A percentile compares a stretch with the other conserved stretches of the same genome.
These are phyloP conservation scores for Plecotus auritus DNA, from an alignment of 2,113 vertebrate species.

Conservation along the genomic window DNA sequence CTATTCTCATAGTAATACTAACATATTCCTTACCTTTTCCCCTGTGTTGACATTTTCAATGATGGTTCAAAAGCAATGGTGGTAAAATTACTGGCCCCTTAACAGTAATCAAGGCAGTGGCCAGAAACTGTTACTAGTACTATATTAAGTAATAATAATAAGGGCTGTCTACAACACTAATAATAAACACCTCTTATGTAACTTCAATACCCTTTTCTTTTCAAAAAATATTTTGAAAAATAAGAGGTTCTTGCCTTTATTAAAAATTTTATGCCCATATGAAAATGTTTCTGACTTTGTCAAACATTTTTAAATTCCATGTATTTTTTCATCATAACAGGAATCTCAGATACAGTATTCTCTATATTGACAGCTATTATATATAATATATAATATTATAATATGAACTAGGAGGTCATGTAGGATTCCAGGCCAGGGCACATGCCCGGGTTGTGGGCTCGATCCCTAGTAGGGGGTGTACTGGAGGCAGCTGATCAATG, in stretches of 20 bases:
- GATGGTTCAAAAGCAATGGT: neutral
- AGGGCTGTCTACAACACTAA: neutral
- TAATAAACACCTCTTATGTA: neutral
- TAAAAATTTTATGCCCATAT: neutral
- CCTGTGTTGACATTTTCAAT: neutral
- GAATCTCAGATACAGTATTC: neutral
- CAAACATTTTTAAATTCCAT: conserved; percentile 23
- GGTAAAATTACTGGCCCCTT: neutral
- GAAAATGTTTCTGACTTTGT: conserved; percentile 20
- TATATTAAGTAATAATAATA: neutral
- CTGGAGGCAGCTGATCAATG: no score
- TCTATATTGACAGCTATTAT: neutral
- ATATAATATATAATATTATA: no score
- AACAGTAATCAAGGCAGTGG: neutral
- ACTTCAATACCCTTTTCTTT: neutral
- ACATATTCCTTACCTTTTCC: neutral
- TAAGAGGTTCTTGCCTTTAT: neutral
- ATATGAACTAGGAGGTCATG: no score
- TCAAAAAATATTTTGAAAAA: neutral
- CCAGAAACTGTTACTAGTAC: neutral
- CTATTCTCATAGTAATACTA: conserved; percentile 1
- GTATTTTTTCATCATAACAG: neutral
- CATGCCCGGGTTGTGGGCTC: no score
- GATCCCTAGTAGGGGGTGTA: no score
- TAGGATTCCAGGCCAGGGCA: no score